A percentile compares a stretch with the other conserved stretches of the same genome.
These are phyloP conservation scores for Microtus montanus DNA, from an alignment of 2,113 vertebrate species.

Conservation along the genomic window DNA sequence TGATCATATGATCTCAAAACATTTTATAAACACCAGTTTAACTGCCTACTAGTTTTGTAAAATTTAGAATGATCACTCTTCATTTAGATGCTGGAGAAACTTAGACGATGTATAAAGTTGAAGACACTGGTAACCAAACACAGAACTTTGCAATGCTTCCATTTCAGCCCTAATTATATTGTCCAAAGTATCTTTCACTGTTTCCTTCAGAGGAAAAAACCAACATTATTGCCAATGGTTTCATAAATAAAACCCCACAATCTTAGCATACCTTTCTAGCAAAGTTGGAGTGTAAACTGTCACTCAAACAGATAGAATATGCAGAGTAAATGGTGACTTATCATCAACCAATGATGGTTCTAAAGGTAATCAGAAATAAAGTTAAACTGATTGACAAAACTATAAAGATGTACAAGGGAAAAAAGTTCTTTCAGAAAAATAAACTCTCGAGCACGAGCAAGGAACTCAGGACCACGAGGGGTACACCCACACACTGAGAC, in stretches of 20 bases:
- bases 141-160: neutral
- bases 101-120: neutral
- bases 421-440: neutral
- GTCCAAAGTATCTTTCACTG: neutral
- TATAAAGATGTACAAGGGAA: neutral
- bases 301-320: neutral
- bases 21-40: constrained; percentile 44
- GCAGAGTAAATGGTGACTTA: neutral
- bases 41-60: constrained; percentile 18
- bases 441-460: neutral
- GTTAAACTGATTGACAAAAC: neutral
- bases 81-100: neutral
- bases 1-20: constrained; percentile 27
- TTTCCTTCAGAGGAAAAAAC: neutral
- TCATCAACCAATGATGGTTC: too few species aligned
- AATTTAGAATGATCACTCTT: constrained; percentile 34
- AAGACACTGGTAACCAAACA: neutral
- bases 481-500: too few species aligned
- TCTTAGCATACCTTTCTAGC: neutral
- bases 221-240: neutral
- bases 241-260: neutral
- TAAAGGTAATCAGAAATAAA: neutral
- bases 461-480: too few species aligned
- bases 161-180: neutral
- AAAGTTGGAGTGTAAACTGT: neutral